Percentiles rank a stretch among this genome's conserved stretches.
phyloP scores from a whole-genome alignment of 2,888 invertebrate species.

The Orthonevra nobilis region DNA sequence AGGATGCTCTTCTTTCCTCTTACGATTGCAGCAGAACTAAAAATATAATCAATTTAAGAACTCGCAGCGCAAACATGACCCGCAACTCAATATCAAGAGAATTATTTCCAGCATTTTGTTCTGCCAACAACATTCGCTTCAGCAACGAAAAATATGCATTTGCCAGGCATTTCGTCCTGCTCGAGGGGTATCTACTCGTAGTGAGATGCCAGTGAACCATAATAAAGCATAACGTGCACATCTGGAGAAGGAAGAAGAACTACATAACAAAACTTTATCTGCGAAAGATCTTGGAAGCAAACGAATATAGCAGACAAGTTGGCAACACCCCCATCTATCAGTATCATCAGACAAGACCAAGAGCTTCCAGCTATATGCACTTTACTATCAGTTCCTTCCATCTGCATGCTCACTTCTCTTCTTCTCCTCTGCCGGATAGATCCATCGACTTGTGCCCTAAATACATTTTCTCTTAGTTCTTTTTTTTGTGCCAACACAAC shows the following conservation, averaged over 20 bases:
- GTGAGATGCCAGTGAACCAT: not conserved
- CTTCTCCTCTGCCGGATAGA: not conserved
- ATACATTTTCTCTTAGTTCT: too few species aligned
- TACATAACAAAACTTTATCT: conserved; percentile 38
- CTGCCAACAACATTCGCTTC: too few species aligned
- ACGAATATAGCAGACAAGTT: conserved; percentile 46
- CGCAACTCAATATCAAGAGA: conserved; percentile 39
- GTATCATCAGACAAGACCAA: too few species aligned
- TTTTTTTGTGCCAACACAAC: conserved; percentile 2
- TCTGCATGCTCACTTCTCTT: conserved; percentile 30
- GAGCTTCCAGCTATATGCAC: conserved; percentile 66
- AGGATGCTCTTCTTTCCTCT: too few species aligned
- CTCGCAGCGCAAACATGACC: conserved; percentile 25
- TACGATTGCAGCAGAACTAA: too few species aligned
- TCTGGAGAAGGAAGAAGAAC: conserved; percentile 17
- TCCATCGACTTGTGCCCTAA: conserved; percentile 55
- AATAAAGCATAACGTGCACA: conserved; percentile 18
- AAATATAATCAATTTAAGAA: not conserved
- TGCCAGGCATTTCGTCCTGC: conserved; percentile 5
- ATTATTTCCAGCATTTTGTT: conserved; percentile 20
- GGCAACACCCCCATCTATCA: conserved; percentile 67
- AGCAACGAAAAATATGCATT: conserved; percentile 34
- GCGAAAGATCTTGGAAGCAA: conserved; percentile 54
- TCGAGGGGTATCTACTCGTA: too few species aligned
- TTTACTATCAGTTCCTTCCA: conserved; percentile 57